phyloP scores from a whole-genome alignment of 2,113 vertebrate species.

The Naja naja region DNA sequence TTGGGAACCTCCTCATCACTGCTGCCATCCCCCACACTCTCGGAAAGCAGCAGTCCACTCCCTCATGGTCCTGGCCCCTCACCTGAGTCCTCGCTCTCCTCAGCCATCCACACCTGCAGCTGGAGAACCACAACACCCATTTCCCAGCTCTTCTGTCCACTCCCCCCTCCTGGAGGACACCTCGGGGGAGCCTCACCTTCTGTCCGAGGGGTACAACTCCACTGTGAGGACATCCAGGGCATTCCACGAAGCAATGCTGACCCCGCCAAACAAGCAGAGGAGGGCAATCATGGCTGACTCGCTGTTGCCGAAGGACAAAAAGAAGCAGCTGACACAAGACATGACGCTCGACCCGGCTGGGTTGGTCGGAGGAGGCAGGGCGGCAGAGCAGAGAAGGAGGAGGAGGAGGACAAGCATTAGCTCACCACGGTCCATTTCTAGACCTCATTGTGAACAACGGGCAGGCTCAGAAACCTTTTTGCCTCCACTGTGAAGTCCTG shows the following conservation, averaged over 20 bases:
- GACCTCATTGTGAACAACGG: neutral
- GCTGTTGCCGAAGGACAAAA: slow-evolving; percentile 95
- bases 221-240: slow-evolving; percentile 93
- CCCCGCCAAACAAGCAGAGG: slow-evolving; percentile 94
- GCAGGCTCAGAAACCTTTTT: neutral
- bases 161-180: neutral
- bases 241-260: slow-evolving; percentile 98
- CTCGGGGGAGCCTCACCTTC: slow-evolving; percentile 73
- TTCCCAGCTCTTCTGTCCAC: neutral
- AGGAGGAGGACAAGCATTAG: neutral
- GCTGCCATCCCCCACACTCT: no score
- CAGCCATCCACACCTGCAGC: no score
- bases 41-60: no score
- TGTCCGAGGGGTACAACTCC: slow-evolving; percentile 95
- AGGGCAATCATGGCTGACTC: slow-evolving; percentile 97
- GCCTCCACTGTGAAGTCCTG: neutral
- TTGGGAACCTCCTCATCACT: no score
- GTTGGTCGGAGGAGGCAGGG: neutral
- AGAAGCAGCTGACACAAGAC: slow-evolving; percentile 97
- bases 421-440: neutral
- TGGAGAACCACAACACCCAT: neutral
- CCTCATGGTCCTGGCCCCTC: no score
- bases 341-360: slow-evolving; percentile 94
- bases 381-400: accelerated
- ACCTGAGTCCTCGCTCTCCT: no score